These are phyloP conservation scores for Smutsia temminckii DNA, from an alignment of 2,797 vertebrate genomes.

Conservation along the genomic window DNA sequence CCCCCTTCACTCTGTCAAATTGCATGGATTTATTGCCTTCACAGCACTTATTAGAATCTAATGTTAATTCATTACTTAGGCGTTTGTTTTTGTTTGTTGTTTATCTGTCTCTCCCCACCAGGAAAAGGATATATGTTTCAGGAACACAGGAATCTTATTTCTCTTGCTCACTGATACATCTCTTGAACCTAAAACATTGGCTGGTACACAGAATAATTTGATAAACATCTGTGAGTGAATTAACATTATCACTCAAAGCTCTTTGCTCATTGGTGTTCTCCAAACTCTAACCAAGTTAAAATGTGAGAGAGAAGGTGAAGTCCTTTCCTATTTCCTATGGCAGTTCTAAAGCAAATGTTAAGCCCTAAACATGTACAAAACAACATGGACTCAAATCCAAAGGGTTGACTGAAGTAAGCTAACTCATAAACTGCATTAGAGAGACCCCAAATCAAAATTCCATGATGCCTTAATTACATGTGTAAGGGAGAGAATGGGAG, in stretches of 20 bases:
- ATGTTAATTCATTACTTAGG: background rate
- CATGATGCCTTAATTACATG: background rate
- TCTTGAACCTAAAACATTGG: background rate
- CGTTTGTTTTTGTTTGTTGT: background rate
- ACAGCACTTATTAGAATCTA: background rate
- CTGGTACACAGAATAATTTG: background rate
- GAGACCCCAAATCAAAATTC: background rate
- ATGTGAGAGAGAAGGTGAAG: background rate
- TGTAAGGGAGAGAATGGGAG: background rate
- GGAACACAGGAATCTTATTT: background rate
- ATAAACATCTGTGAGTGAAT: background rate
- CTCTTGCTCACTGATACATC: background rate
- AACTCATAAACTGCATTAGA: background rate
- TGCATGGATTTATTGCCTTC: background rate
- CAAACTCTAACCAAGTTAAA: background rate
- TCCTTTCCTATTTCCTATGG: slow-evolving; percentile 24
- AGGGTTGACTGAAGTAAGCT: background rate
- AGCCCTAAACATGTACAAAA: background rate
- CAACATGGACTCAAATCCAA: background rate
- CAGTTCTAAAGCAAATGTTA: slow-evolving; percentile 23
- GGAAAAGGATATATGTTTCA: background rate
- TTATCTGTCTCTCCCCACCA: background rate
- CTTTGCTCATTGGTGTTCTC: background rate
- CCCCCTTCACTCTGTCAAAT: background rate
- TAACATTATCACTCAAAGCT: background rate